A percentile compares a stretch with the other conserved stretches of the same genome.
These are phyloP conservation scores for Syritta pipiens DNA, from an alignment of 2,888 invertebrate genomes.

Conservation along the genomic window DNA sequence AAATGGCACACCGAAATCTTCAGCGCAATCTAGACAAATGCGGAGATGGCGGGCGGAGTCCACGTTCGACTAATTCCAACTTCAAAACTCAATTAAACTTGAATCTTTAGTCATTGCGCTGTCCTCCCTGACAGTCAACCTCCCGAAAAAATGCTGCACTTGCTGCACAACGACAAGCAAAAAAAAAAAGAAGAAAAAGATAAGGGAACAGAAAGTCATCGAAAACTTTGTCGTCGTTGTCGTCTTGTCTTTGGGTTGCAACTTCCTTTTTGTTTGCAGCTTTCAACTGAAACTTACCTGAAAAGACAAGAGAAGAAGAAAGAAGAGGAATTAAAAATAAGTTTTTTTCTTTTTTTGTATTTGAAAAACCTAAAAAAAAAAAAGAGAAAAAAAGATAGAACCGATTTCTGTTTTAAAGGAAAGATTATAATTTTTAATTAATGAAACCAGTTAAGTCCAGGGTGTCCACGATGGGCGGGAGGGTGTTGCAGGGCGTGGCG, in stretches of 20 bases:
- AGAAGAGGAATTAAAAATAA: constrained; percentile 28
- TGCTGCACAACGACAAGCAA: not conserved
- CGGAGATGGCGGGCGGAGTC: no score
- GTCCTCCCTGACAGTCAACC: not conserved
- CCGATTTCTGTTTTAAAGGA: constrained; percentile 1
- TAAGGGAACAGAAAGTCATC: constrained; percentile 12
- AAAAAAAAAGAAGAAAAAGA: not conserved
- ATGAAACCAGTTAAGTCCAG: constrained; percentile 41
- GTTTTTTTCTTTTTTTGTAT: no score
- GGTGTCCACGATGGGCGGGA: not conserved
- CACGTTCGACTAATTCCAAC: constrained; percentile 23
- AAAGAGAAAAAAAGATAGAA: not conserved
- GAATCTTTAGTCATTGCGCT: not conserved
- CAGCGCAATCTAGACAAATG: no score
- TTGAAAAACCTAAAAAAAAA: not conserved
- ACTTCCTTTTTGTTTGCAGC: not conserved
- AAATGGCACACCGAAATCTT: no score
- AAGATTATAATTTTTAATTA: constrained; percentile 67
- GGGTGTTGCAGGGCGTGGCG: not conserved
- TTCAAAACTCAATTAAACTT: constrained; percentile 52
- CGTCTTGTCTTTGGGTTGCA: constrained; percentile 5
- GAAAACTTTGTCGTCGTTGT: constrained; percentile 22
- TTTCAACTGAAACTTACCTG: constrained; percentile 52
- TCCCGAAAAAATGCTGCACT: no score
- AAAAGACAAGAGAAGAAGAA: constrained; percentile 33